Base-by-base conservation (phyloP, 2,113 vertebrate species). In the Phoenicopterus ruber region DNA sequence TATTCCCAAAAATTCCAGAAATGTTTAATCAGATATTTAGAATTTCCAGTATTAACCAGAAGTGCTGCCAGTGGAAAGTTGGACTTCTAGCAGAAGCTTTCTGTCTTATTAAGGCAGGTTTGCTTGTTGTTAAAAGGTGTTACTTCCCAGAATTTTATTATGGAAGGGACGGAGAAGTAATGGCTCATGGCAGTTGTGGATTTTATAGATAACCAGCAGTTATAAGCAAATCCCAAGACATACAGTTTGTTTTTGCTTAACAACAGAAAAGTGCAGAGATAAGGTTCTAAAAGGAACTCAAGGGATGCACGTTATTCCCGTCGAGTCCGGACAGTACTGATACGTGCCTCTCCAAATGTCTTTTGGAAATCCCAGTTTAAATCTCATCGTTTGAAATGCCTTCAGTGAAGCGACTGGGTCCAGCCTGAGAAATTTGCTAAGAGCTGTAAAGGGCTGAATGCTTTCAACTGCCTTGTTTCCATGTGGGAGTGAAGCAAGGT, bases 1-100 rank as follows among this genome's bases (percentile, higher is more conserved):
- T 49, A 87, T 91, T 96, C 95, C 96, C 88, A 93, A 91, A 97
- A 97, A 95, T 92, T 94, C 82, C 93, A 90, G 82, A 96, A 94
- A 91, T 80, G 89, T 91, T 96, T 94, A 90, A 93, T 95, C 94
- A 95, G 92, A 94, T 94, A 94, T 96, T 94, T 67, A 94, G 83
- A 90, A 91, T 88, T 95, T 95, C 95, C 95, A 93, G 67, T 88
- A 94, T 89, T 92, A 81, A 44, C 70, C 66, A 94, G 78, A 94
- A 87, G 36, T 19, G 29, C 50, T 94, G 94, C 95, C 97, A 96
- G 81, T 66, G 89, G 95, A 96, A 97, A 97, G 83, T 32, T 95
- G 81, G 91, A 97, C 38, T 90, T 77, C 28, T 38, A 62, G 84
- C 58, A 77, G 40, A 91, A 87, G 89, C 73, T 42, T 96, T 95